These are phyloP conservation scores for Anneissia japonica DNA, from an alignment of 35 echinoderm and acorn worm genomes.

Conservation along the genomic window DNA sequence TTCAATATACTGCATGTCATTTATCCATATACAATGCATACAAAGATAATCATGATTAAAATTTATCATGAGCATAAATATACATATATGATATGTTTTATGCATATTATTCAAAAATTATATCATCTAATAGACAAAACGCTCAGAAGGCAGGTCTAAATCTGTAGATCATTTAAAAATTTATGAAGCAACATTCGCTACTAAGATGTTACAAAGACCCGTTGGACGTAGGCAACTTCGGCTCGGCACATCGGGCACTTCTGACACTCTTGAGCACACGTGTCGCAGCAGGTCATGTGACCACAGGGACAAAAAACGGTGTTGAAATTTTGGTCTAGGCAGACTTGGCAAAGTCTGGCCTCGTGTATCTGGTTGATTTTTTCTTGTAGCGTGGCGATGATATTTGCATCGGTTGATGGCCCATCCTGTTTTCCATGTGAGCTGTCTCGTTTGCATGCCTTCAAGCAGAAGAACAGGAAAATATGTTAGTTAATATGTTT, in stretches of 20 bases:
- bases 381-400: constrained; percentile 52
- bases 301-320: constrained; percentile 95
- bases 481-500: too few relatives aligned
- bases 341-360: constrained; percentile 84
- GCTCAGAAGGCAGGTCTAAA: too few relatives aligned
- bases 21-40: too few relatives aligned
- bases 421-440: background rate
- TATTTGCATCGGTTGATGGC: constrained; percentile 33
- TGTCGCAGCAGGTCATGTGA: constrained; percentile 99
- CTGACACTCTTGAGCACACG: constrained; percentile 72
- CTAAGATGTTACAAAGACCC: constrained; percentile 81
- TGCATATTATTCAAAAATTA: too few relatives aligned
- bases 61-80: too few relatives aligned
- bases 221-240: constrained; percentile 82
- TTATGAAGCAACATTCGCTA: too few relatives aligned
- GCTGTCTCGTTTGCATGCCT: background rate
- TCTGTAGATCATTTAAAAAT: too few relatives aligned
- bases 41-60: too few relatives aligned
- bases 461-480: background rate
- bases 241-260: constrained; percentile 83
- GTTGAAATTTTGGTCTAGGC: constrained; percentile 75
- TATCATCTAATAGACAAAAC: too few relatives aligned
- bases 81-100: too few relatives aligned
- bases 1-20: too few relatives aligned
- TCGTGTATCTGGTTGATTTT: constrained; percentile 66